These are phyloP conservation scores for Ametastegia equiseti DNA, from an alignment of 2,888 invertebrate species.

Conservation along the genomic window DNA sequence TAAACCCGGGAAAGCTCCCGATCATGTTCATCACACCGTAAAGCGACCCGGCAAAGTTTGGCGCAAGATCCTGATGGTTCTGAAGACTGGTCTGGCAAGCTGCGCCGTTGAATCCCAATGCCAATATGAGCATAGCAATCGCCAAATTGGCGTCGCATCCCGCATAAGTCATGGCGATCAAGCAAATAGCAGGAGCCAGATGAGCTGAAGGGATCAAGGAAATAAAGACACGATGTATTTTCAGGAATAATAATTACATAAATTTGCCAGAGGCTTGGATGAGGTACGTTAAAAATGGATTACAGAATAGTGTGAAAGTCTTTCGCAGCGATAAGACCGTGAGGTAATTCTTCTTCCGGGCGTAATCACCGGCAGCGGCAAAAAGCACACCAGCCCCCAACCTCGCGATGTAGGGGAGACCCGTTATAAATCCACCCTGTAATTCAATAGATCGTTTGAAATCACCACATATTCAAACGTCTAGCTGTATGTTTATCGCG, in stretches of 20 bases:
- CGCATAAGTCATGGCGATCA: slow-evolving; percentile 74
- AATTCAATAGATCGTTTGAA: background rate
- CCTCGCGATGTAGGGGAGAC: slow-evolving; percentile 86
- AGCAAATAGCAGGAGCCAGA: slow-evolving; percentile 76
- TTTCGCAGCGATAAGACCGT: slow-evolving; percentile 73
- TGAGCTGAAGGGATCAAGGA: no score
- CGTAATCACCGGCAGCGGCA: slow-evolving; percentile 84
- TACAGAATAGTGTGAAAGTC: slow-evolving; percentile 72
- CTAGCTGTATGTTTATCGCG: background rate
- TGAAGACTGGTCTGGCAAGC: slow-evolving; percentile 72
- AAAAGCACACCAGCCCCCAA: slow-evolving; percentile 84
- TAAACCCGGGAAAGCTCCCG: slow-evolving; percentile 73
- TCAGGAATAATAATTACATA: no score
- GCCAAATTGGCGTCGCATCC: slow-evolving; percentile 67
- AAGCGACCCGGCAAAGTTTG: slow-evolving; percentile 73
- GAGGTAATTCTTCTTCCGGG: slow-evolving; percentile 77
- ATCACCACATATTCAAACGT: background rate
- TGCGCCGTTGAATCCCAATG: slow-evolving; percentile 70
- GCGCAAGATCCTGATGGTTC: slow-evolving; percentile 74
- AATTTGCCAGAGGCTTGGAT: no score
- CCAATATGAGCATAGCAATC: slow-evolving; percentile 68
- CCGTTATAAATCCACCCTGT: slow-evolving; percentile 85
- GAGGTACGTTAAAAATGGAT: no score
- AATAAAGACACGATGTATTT: no score
- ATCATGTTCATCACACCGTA: slow-evolving; percentile 74